Base-by-base conservation (phyloP, 2,113 vertebrate species). In the Semicossyphus pulcher region DNA sequence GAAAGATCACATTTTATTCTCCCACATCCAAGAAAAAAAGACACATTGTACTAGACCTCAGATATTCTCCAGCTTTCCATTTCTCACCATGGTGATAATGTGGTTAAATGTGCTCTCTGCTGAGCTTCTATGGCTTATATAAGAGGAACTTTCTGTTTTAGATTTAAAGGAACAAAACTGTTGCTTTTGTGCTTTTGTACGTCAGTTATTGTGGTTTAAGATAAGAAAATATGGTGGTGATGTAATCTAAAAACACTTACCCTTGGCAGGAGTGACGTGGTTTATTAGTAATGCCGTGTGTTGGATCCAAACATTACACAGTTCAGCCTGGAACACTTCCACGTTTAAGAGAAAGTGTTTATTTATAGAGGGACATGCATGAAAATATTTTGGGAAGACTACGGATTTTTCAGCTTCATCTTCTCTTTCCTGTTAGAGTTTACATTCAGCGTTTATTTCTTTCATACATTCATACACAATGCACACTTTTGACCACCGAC, bases 81-180 rank as follows among this genome's bases (percentile, higher is more conserved):
- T 75, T 75, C 45, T 83, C 75, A 85, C 86, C 66, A 73, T 87
- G 82, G 86, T 68, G 80, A 88, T 76, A 73, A 81, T 73, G 67
- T 58, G 44, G 66, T 73, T 81, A 58, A 57, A 79, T 23, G 32
- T 59, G 67, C 37, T 60, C 65, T 66, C 44, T 52, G 63, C 48
- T 52, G 63, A 7, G 31, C 36, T 18, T 57, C 69, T 49, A 5
- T 34, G 18, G 5, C 52, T 77, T 58, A 36, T 39, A 36, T 32
- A 70, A 76, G 5, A 48, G 26, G 14, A 49, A 48, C 12, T n/a
- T 16, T 10, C 34, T 18, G 29, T 57, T 53, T 67, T 16, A 26
- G 10, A 66, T 51, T 39, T 28, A 34, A 54, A n/a, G n/a, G 53
- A 1, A 28, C 21, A 15, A 56, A 25, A n/a, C 47, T 42, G 70